Evolutionary conservation across 2,888 invertebrate genomes (phyloP), one percentile per base, ranked within the genome.

Genomic region (Neria commutata): DNA sequence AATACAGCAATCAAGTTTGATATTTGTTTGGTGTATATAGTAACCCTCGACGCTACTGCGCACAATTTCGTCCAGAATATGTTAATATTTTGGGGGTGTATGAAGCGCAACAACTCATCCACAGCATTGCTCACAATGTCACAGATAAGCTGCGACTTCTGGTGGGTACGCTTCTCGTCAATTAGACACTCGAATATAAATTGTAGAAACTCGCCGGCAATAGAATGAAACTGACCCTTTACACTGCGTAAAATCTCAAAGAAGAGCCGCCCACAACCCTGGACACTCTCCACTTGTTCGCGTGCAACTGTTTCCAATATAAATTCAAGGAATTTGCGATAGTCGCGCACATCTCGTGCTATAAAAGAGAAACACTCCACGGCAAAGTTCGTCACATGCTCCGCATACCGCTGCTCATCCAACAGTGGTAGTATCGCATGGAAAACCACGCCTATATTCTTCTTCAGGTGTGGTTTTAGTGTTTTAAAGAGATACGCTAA

Each of bases 321-420:
- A 46, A 91, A 84, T 47, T 85, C 84, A 40, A 95, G 79, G 77
- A 96, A 90, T 52, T 86, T 86, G 26, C 87, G 86, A 70, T 89
- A 91, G 70, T 95, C 91, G 67, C 88, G 89, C 11, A 94, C 89
- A 84, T 94, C 94, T 65, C 97, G 85, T 2, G 95, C 91, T 1
- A 98, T 90, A 84, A 95, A 98, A 0, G 97, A 92, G 85, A 98
- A 97, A 81, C 95, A 93, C 83, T 98, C 96, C 0, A 95, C 94
- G 3, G 97, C 95, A 86, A 98, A 98, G 74, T 91, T 91, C 67
- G 92, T 90, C 21, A 98, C 89, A 76, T 95, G 94, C 62, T 88
- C 87, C 23, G 93, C 92, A 50, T 78, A 78, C 71, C 89, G 88
- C n/a, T 84, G 83, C 53, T 89, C 89, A 68, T 90, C 89, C 34